A percentile compares a stretch with the other conserved stretches of the same genome.
Conservation (phyloP, 2,888 invertebrate species). For the Tipula vernalis region DNA sequence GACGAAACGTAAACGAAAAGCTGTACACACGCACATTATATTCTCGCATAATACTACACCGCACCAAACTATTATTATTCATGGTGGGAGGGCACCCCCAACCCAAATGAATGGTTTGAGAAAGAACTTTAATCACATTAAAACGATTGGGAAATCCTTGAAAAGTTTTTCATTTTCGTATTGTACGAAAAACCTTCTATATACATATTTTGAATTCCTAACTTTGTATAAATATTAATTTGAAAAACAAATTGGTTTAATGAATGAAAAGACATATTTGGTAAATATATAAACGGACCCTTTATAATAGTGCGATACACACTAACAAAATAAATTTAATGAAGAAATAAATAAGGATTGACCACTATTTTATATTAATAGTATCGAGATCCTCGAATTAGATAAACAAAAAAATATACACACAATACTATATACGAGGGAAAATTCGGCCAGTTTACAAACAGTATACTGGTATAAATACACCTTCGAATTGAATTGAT, state of each 20-base stretch:
- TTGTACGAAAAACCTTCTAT: background rate
- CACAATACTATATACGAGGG: background rate
- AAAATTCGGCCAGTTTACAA: background rate
- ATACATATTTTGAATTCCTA: background rate
- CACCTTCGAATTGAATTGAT: background rate
- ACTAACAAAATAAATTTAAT: background rate
- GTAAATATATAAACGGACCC: background rate
- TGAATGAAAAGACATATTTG: background rate
- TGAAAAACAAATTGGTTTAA: background rate
- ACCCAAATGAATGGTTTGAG: background rate
- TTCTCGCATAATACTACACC: background rate
- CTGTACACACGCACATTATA: background rate
- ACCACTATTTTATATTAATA: background rate
- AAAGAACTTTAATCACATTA: background rate
- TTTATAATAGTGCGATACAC: background rate
- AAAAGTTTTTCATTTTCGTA: background rate
- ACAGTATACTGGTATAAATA: background rate
- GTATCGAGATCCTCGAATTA: background rate
- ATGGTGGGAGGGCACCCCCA: background rate
- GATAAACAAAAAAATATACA: background rate
- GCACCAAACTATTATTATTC: background rate
- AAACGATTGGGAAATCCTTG: background rate
- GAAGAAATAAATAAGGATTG: background rate
- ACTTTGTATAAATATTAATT: background rate
- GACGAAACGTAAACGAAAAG: background rate